Conservation (phyloP, 2,113 vertebrate species). For the Antennarius striatus region DNA sequence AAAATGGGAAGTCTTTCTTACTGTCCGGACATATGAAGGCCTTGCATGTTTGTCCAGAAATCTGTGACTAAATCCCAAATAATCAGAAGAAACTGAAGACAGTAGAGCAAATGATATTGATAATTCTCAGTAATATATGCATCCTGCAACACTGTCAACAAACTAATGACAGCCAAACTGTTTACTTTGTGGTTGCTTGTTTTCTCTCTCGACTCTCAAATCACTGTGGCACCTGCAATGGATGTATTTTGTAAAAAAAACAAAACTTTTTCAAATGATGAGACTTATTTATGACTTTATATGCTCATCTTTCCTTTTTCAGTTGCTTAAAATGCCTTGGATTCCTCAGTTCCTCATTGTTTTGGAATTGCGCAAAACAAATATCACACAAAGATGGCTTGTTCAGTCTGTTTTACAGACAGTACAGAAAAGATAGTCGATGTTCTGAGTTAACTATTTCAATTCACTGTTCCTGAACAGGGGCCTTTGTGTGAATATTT, state of each 20-base stretch:
- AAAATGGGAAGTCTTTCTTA: slow-evolving; percentile 15
- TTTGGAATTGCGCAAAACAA: slow-evolving; percentile 41
- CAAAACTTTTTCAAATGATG: slow-evolving; percentile 47
- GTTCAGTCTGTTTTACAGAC: slow-evolving; percentile 10
- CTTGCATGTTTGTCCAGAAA: slow-evolving; percentile 59
- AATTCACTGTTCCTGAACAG: slow-evolving; percentile 4
- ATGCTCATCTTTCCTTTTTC: slow-evolving; percentile 35
- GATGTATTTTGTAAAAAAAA: slow-evolving; percentile 62
- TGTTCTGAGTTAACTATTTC: slow-evolving; percentile 16
- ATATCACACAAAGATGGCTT: slow-evolving; percentile 19
- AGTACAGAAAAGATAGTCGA: slow-evolving; percentile 5
- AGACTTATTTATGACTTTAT: slow-evolving; percentile 71
- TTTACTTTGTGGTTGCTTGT: slow-evolving; percentile 48
- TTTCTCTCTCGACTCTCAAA: slow-evolving; percentile 51
- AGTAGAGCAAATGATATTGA: slow-evolving; percentile 24
- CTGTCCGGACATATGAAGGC: slow-evolving; percentile 50
- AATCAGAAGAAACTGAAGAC: slow-evolving; percentile 32
- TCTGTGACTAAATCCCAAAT: slow-evolving; percentile 54
- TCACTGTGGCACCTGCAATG: slow-evolving; percentile 64
- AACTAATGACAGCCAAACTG: slow-evolving; percentile 47
- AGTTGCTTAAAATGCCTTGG: slow-evolving; percentile 38
- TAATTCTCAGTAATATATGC: slow-evolving; percentile 36
- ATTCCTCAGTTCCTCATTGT: slow-evolving; percentile 39
- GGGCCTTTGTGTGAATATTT: slow-evolving; percentile 10
- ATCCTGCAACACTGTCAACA: slow-evolving; percentile 54